Conservation (phyloP, 2,888 invertebrate genomes). For the Apomyelois bistriatella region DNA sequence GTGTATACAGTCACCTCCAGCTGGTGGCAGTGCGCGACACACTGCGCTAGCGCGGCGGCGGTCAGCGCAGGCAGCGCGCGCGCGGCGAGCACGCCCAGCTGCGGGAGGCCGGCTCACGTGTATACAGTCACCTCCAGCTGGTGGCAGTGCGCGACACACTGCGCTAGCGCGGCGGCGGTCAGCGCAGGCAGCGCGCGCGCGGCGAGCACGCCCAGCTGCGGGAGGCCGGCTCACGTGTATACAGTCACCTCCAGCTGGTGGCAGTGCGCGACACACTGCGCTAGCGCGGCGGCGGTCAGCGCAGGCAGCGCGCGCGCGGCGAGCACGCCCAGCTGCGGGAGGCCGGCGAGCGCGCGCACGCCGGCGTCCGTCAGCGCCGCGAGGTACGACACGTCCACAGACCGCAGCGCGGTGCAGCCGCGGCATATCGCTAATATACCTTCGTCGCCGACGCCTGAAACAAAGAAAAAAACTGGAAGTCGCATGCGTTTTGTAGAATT, state of each 20-base stretch:
- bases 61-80: too few relatives aligned
- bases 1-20: too few relatives aligned
- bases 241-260: slow-evolving; percentile 39
- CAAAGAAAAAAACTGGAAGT: neutral
- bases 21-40: too few relatives aligned
- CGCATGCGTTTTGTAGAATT: too few relatives aligned
- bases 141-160: slow-evolving; percentile 41
- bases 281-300: slow-evolving; percentile 45
- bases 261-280: slow-evolving; percentile 39
- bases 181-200: slow-evolving; percentile 33
- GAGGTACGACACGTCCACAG: slow-evolving; percentile 63
- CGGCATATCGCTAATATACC: slow-evolving; percentile 46
- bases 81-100: slow-evolving; percentile 24
- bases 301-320: slow-evolving; percentile 27
- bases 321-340: slow-evolving; percentile 34
- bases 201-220: slow-evolving; percentile 30
- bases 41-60: slow-evolving; percentile 36
- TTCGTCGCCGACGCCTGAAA: slow-evolving; percentile 60
- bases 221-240: neutral
- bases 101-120: neutral
- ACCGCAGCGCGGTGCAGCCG: slow-evolving; percentile 39
- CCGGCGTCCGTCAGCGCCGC: slow-evolving; percentile 46
- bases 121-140: slow-evolving; percentile 35
- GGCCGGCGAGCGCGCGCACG: slow-evolving; percentile 29
- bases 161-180: slow-evolving; percentile 41